Percentiles rank a stretch among this genome's conserved stretches.
These are phyloP conservation scores for Melieria omissa DNA, from an alignment of 2,888 invertebrate species.

Conservation along the genomic window DNA sequence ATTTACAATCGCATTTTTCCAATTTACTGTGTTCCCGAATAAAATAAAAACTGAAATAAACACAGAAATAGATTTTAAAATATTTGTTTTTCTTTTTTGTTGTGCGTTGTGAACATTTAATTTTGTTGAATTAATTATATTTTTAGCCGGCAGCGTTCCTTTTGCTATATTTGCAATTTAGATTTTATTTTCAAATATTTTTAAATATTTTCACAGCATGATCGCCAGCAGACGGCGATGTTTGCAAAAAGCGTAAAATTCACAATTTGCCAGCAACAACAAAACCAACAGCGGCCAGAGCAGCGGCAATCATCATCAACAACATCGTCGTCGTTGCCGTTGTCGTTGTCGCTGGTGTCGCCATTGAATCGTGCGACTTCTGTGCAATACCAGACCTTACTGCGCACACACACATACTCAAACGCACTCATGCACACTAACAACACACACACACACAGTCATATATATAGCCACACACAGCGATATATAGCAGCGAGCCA, in stretches of 20 bases:
- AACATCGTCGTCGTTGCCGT: constrained; percentile 24
- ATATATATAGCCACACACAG: constrained; percentile 5
- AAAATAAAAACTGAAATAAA: no score
- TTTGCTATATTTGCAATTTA: no score
- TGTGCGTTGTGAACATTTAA: no score
- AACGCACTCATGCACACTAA: constrained; percentile 24
- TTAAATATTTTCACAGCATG: no score
- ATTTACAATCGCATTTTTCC: no score
- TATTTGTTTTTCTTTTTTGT: no score
- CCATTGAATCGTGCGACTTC: constrained; percentile 28
- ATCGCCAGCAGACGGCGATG: neutral
- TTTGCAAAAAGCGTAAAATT: constrained; percentile 23
- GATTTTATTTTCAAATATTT: no score
- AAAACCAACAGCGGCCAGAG: constrained; percentile 27
- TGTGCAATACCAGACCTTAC: constrained; percentile 31
- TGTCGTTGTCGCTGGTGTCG: constrained; percentile 26
- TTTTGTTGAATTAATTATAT: no score
- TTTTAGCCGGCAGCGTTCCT: no score
- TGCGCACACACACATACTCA: constrained; percentile 18
- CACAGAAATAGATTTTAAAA: no score
- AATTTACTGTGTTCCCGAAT: no score
- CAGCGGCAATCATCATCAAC: constrained; percentile 21
- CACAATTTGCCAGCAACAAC: constrained; percentile 25
- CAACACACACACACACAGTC: constrained; percentile 29
- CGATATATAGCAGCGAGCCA: constrained; percentile 26